Percentiles rank a stretch among this genome's conserved stretches.
These are phyloP conservation scores for Calosoma granatense DNA, from an alignment of 1,140 invertebrate genomes.

Conservation along the genomic window DNA sequence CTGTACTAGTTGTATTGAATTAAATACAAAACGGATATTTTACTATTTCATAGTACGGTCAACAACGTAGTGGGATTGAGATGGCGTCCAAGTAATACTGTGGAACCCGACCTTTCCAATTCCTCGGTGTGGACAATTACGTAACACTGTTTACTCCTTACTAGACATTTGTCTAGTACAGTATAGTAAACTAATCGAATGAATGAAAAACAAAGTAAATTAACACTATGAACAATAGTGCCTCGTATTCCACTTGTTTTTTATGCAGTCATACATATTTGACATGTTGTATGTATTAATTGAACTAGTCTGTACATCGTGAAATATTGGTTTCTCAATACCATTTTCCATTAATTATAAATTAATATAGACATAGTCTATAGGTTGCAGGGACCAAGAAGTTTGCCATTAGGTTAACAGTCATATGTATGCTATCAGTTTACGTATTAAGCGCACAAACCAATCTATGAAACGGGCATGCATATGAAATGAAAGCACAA, in stretches of 20 bases:
- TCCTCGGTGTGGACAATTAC: slow-evolving; percentile 4
- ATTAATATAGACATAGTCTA: too few relatives aligned
- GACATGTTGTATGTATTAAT: too few relatives aligned
- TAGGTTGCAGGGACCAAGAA: background rate
- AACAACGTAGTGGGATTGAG: slow-evolving; percentile 23
- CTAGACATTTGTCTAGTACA: background rate
- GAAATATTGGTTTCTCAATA: too few relatives aligned
- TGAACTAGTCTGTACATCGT: too few relatives aligned
- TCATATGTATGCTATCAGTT: slow-evolving; percentile 4
- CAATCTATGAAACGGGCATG: background rate
- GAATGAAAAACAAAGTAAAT: background rate
- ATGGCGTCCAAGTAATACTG: slow-evolving; percentile 21
- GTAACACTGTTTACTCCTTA: background rate
- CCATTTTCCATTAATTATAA: too few relatives aligned
- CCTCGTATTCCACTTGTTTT: background rate
- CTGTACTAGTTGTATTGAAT: too few relatives aligned
- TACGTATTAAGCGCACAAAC: background rate
- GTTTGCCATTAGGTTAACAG: slow-evolving; percentile 1
- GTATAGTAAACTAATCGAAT: too few relatives aligned
- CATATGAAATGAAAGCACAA: background rate
- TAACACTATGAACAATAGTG: background rate
- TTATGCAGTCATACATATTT: too few relatives aligned
- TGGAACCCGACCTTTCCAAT: background rate
- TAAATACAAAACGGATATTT: too few relatives aligned
- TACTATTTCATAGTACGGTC: slow-evolving; percentile 11